phyloP scores from a whole-genome alignment of 2,888 invertebrate genomes.

The Allophyes oxyacanthae region DNA sequence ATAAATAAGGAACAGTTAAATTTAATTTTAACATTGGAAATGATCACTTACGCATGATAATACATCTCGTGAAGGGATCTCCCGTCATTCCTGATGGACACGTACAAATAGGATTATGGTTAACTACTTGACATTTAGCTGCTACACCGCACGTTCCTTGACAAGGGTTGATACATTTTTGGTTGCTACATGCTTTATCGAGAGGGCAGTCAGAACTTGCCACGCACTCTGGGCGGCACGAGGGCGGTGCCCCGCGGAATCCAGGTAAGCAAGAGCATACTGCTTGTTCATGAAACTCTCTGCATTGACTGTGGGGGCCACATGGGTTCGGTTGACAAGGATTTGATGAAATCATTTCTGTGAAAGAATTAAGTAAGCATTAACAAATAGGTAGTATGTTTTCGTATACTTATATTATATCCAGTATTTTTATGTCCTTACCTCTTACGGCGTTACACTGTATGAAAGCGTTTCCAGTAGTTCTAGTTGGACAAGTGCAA shows the following conservation, averaged over 20 bases:
- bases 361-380: conserved; percentile 49
- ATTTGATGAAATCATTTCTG: conserved; percentile 79
- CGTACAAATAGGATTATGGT: conserved; percentile 93
- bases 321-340: conserved; percentile 91
- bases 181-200: conserved; percentile 92
- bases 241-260: conserved; percentile 91
- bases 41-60: conserved; percentile 81
- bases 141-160: conserved; percentile 94
- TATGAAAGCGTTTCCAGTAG: conserved; percentile 92
- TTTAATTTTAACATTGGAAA: neutral
- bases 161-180: conserved; percentile 93
- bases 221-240: conserved; percentile 93
- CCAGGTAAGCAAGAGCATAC: conserved; percentile 91
- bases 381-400: too few relatives aligned
- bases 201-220: conserved; percentile 92
- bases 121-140: conserved; percentile 93
- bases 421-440: conserved; percentile 57
- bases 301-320: conserved; percentile 90
- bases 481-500: conserved; percentile 92
- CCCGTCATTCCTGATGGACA: conserved; percentile 91
- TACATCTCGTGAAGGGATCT: conserved; percentile 91
- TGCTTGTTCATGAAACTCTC: conserved; percentile 90
- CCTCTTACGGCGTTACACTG: conserved; percentile 90
- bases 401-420: neutral
- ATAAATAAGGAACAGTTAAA: too few relatives aligned